A percentile compares a stretch with the other conserved stretches of the same genome.
phyloP scores from a whole-genome alignment of 2,888 invertebrate genomes.

The Drosophila dives region DNA sequence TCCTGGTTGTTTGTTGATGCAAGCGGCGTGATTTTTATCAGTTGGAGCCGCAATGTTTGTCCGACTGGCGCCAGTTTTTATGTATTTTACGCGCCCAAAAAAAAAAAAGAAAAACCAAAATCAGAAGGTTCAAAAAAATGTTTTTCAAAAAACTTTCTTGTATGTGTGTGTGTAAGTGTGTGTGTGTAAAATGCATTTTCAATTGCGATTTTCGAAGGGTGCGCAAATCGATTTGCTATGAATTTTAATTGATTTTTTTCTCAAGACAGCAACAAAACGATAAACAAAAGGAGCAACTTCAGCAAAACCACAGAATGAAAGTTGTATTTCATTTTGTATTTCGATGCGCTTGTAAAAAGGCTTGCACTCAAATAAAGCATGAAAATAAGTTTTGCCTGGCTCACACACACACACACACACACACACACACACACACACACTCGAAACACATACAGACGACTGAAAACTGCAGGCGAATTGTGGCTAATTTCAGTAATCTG shows the following conservation, averaged over 20 bases:
- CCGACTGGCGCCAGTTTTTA: slow-evolving; percentile 76
- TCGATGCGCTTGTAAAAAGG: slow-evolving; percentile 81
- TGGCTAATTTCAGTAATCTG: slow-evolving; percentile 78
- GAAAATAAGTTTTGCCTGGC: slow-evolving; percentile 75
- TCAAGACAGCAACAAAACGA: slow-evolving; percentile 40
- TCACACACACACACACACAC: slow-evolving; percentile 28
- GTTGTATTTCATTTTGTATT: slow-evolving; percentile 78
- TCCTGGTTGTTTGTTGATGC: slow-evolving; percentile 70
- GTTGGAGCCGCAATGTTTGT: slow-evolving; percentile 70
- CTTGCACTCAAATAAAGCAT: slow-evolving; percentile 73
- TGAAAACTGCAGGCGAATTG: slow-evolving; percentile 61
- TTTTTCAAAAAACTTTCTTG: slow-evolving; percentile 20
- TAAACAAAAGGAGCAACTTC: slow-evolving; percentile 12
- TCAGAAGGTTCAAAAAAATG: slow-evolving; percentile 28
- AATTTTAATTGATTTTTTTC: slow-evolving; percentile 82
- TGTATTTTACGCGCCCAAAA: slow-evolving; percentile 51
- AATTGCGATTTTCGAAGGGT: slow-evolving; percentile 61
- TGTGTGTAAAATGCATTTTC: slow-evolving; percentile 52
- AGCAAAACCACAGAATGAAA: slow-evolving; percentile 48
- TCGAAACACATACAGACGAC: slow-evolving; percentile 13
- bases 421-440: slow-evolving; percentile 3
- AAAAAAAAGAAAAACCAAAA: slow-evolving; percentile 11
- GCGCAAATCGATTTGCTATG: slow-evolving; percentile 83
- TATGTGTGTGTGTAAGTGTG: slow-evolving; percentile 5
- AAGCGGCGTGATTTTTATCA: slow-evolving; percentile 82